Conservation (phyloP, 2,113 vertebrate genomes). For the Orcinus orca region DNA sequence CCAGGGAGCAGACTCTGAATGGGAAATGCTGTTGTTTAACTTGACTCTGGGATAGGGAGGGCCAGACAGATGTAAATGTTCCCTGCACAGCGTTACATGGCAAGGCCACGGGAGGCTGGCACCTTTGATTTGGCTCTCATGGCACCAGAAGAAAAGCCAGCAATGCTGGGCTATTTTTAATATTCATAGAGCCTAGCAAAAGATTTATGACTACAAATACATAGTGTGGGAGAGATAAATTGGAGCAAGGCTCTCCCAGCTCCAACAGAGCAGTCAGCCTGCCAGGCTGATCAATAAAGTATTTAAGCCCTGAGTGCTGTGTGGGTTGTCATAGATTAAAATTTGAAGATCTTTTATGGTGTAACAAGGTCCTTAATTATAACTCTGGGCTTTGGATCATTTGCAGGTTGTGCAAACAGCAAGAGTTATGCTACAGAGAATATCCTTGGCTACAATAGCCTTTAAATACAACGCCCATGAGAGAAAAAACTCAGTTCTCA, state of each 20-base stretch:
- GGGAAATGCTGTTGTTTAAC: neutral
- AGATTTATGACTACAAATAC: conserved; percentile 67
- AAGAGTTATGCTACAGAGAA: conserved; percentile 53
- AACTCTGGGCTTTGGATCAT: conserved; percentile 63
- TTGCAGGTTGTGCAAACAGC: conserved; percentile 29
- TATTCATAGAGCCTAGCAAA: conserved; percentile 59
- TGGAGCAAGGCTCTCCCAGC: conserved; percentile 55
- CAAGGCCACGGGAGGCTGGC: neutral
- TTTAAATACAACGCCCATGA: conserved; percentile 5
- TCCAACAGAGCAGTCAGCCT: conserved; percentile 33
- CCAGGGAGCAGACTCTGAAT: neutral
- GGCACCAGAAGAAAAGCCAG: conserved; percentile 62
- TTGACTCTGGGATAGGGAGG: neutral
- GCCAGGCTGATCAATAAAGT: conserved; percentile 78
- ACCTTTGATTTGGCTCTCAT: conserved; percentile 10
- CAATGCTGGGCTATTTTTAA: conserved; percentile 49
- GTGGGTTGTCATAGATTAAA: conserved; percentile 79
- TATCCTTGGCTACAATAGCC: conserved; percentile 47
- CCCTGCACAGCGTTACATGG: neutral
- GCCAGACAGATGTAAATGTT: neutral
- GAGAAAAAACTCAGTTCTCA: conserved; percentile 42
- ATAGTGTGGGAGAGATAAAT: conserved; percentile 71
- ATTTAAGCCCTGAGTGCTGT: conserved; percentile 78
- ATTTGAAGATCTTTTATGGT: conserved; percentile 76
- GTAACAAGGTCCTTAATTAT: conserved; percentile 79